phyloP scores from a whole-genome alignment of 2,888 invertebrate genomes.

The Nineta flava region DNA sequence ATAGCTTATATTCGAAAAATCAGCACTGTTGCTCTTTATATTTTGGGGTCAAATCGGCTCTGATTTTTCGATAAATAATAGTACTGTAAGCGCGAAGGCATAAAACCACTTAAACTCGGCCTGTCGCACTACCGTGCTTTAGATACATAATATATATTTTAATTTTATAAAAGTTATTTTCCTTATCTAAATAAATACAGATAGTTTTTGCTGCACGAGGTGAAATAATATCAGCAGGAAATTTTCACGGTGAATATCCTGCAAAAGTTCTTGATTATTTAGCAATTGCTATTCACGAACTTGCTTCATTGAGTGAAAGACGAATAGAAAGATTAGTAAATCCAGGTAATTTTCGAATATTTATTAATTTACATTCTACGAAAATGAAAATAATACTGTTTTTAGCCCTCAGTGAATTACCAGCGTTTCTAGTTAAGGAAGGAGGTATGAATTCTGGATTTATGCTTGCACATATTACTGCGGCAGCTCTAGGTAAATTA shows the following conservation, averaged over 20 bases:
- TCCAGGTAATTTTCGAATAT: constrained; percentile 27
- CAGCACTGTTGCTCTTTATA: no score
- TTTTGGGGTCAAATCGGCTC: no score
- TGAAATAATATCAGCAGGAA: constrained; percentile 49
- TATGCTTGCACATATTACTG: constrained; percentile 51
- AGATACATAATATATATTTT: no score
- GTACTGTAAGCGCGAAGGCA: no score
- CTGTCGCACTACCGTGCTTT: no score
- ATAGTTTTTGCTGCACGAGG: constrained; percentile 36
- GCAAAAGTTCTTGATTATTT: constrained; percentile 48
- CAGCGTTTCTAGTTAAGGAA: constrained; percentile 44
- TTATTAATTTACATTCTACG: neutral
- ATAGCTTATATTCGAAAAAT: no score
- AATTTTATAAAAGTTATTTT: no score
- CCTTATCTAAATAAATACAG: constrained; percentile 14
- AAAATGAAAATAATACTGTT: neutral
- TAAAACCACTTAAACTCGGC: no score
- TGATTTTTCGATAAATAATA: no score
- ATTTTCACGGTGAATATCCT: constrained; percentile 55
- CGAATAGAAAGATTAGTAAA: constrained; percentile 46
- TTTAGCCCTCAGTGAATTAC: constrained; percentile 37
- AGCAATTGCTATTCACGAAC: constrained; percentile 45
- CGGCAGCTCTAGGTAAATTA: constrained; percentile 39
- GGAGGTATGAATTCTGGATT: constrained; percentile 55
- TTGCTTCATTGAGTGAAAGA: constrained; percentile 48